Base-by-base conservation (phyloP, 92 coral and sea anemone species). In the Palythoa caribaeorum region DNA sequence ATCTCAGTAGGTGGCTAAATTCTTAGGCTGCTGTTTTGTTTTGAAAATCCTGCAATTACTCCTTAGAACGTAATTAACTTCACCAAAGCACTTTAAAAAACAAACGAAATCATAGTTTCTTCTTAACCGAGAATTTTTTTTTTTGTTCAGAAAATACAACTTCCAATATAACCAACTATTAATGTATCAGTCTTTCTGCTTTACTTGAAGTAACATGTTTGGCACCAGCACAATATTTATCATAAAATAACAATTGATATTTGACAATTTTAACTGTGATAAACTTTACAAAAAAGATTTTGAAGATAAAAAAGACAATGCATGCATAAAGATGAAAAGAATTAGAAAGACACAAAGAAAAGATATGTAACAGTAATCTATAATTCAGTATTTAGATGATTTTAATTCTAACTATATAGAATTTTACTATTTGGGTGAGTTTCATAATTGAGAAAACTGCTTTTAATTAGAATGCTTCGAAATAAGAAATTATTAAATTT, bases 211-310 rank as follows among this genome's bases (percentile, higher is more conserved):
- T 9, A 53, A 62, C 73, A 39, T 21, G 19, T 21, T 21, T 35
- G 54, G 28, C 83, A 77, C 83, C 66, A 77, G 69, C 44, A 52
- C 6, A 3, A 50, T 52, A 28, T 28, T 28, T 51, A 77, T 55
- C 17, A 54, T 77, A 77, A 21, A 53, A 54, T 77, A 76, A 76
- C 50, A 35, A 70, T 70, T 11, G 10, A 70, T 9, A 9, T 70
- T 6, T 70, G 17, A 35, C 17, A 8, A 35, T 38, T 6, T 20
- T 36, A 20, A 36, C 28, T 12, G 44, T 35, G 9, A 36, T 70
- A 11, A 70, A 70, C 47, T 70, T 70, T 37, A 35, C 38, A 70
- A 70, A 35, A 21, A 70, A 70, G 75, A 36, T 38, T 28, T 70
- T 20, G 47, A 38, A 38, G 63, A 81, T 17, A 48, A 62, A 38